phyloP scores from a whole-genome alignment of 2,888 invertebrate genomes.

The Parthenolecanium corni region DNA sequence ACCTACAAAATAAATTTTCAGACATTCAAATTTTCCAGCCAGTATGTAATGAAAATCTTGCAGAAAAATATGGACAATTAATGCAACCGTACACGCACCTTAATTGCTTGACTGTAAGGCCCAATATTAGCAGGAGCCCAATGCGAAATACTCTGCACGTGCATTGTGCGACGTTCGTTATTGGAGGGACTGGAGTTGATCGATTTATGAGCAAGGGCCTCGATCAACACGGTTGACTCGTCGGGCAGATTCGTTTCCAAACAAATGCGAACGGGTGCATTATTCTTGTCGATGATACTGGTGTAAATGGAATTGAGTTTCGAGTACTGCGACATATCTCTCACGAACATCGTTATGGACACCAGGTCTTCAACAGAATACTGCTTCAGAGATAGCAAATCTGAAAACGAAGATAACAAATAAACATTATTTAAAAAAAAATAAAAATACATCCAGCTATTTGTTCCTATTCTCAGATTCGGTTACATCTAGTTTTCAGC shows the following conservation, averaged over 20 bases:
- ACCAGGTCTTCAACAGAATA: conserved; percentile 56
- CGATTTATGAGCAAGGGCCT: conserved; percentile 54
- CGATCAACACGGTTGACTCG: conserved; percentile 61
- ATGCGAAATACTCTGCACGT: conserved; percentile 89
- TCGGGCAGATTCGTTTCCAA: conserved; percentile 64
- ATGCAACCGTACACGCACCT: conserved; percentile 45
- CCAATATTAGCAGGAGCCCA: conserved; percentile 98
- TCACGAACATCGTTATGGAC: conserved; percentile 71
- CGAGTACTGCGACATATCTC: conserved; percentile 67
- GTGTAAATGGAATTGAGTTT: conserved; percentile 66
- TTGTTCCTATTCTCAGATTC: neutral
- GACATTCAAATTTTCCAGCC: too few species aligned
- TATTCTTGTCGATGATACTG: conserved; percentile 56
- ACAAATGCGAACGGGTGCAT: conserved; percentile 78
- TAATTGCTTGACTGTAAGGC: conserved; percentile 85
- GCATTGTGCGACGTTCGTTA: conserved; percentile 61
- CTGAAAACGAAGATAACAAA: conserved; percentile 42
- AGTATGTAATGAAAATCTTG: neutral
- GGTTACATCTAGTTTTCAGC: neutral
- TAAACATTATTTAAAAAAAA: too few species aligned
- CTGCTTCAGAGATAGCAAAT: conserved; percentile 42
- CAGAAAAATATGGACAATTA: neutral
- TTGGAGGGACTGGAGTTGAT: conserved; percentile 35
- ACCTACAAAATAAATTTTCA: conserved; percentile 49
- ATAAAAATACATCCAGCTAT: conserved; percentile 1